A percentile compares a stretch with the other conserved stretches of the same genome.
These are phyloP conservation scores for Tubulanus polymorphus DNA, from an alignment of 2,888 invertebrate species.

Conservation along the genomic window DNA sequence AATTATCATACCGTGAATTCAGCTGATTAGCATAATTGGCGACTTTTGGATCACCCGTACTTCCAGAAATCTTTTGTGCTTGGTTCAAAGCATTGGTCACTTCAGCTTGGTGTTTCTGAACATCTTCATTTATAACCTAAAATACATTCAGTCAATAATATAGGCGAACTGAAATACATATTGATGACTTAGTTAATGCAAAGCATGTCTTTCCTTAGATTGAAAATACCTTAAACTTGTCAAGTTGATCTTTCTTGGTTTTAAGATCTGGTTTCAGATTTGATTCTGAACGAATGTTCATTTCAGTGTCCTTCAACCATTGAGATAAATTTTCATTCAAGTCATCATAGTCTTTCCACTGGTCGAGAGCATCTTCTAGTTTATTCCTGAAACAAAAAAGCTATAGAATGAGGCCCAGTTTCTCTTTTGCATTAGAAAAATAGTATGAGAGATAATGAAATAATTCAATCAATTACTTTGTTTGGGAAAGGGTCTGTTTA, in stretches of 20 bases:
- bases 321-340: conserved; percentile 75
- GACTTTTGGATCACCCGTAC: conserved; percentile 79
- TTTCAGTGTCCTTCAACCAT: conserved; percentile 83
- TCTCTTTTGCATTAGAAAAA: too few species aligned
- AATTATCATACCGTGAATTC: conserved; percentile 66
- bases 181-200: background rate
- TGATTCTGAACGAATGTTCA: conserved; percentile 74
- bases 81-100: conserved; percentile 66
- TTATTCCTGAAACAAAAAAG: conserved; percentile 26
- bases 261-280: conserved; percentile 74
- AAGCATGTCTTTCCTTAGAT: background rate
- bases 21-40: conserved; percentile 77
- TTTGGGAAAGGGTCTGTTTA: conserved; percentile 65
- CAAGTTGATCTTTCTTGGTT: conserved; percentile 75
- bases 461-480: conserved; percentile 45
- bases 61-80: conserved; percentile 68
- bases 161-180: background rate
- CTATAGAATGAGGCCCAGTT: too few species aligned
- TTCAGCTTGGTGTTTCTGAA: conserved; percentile 79
- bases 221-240: conserved; percentile 62
- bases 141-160: too few species aligned
- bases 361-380: conserved; percentile 39
- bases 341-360: conserved; percentile 76
- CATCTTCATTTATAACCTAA: conserved; percentile 59
- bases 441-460: too few species aligned